These are phyloP conservation scores for Nothoprocta pentlandii DNA, from an alignment of 2,113 vertebrate genomes.

Conservation along the genomic window DNA sequence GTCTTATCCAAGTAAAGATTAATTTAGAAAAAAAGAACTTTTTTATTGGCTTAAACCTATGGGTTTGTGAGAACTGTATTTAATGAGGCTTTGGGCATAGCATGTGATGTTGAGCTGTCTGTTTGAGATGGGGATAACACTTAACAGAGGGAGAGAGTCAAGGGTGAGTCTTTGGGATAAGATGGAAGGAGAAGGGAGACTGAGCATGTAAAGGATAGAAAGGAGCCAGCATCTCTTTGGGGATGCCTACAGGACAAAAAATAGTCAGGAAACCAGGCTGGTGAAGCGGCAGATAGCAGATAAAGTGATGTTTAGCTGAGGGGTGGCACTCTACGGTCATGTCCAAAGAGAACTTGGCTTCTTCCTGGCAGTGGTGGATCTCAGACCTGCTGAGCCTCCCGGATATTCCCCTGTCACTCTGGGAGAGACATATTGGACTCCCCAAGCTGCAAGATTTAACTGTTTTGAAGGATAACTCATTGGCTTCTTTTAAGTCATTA, in stretches of 20 bases:
- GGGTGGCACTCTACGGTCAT: not conserved
- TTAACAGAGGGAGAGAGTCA: not conserved
- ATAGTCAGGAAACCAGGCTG: not conserved
- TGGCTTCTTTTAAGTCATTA: not conserved
- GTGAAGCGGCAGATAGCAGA: not conserved
- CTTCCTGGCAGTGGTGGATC: not conserved
- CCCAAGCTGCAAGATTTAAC: not conserved
- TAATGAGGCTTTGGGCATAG: not conserved
- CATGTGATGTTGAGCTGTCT: not conserved
- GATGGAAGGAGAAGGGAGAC: not conserved
- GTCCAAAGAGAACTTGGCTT: not conserved
- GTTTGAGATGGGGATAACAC: not conserved
- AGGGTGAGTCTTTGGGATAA: not conserved
- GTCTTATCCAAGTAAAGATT: too few species aligned
- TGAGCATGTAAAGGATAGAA: not conserved
- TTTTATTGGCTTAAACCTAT: slow-evolving; percentile 13
- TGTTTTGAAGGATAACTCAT: not conserved
- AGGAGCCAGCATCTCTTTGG: not conserved
- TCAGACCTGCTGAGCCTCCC: not conserved
- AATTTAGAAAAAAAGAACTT: not conserved
- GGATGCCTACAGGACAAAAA: not conserved
- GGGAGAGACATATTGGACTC: not conserved
- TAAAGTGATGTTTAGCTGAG: not conserved
- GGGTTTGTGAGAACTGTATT: not conserved
- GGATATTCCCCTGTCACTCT: not conserved